Evolutionary conservation across 2,113 vertebrate genomes (phyloP).

Genomic region (Larimichthys polyactis): DNA sequence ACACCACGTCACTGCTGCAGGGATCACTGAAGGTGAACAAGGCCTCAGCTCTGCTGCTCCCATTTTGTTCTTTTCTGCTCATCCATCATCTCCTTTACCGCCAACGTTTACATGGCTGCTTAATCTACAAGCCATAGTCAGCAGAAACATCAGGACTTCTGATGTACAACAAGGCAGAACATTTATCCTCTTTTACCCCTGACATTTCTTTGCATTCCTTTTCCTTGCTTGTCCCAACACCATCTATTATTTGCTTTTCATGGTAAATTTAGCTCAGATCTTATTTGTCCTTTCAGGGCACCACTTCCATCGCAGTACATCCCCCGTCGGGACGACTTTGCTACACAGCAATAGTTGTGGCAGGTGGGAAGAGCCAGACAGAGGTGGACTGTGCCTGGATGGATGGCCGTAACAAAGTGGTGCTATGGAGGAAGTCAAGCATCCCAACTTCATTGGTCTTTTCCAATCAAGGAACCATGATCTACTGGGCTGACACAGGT

Average conservation of each 20-base stretch:
- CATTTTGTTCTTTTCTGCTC: neutral
- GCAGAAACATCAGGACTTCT: neutral
- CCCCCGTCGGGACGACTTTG: slow-evolving; percentile 87
- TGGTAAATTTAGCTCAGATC: neutral
- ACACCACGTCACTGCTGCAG: slow-evolving; percentile 79
- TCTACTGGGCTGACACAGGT: slow-evolving; percentile 93
- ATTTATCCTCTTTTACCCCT: neutral
- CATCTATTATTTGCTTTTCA: neutral
- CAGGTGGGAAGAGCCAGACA: accelerated
- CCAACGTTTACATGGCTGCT: neutral
- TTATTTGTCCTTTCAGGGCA: slow-evolving; percentile 26
- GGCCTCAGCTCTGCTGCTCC: neutral
- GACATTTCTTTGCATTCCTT: neutral
- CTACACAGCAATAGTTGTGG: slow-evolving; percentile 77
- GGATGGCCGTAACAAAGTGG: slow-evolving; percentile 84
- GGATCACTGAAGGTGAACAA: slow-evolving; percentile 64
- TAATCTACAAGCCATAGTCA: neutral
- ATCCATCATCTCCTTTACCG: neutral
- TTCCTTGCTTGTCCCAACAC: neutral
- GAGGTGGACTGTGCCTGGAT: slow-evolving; percentile 87
- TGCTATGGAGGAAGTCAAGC: slow-evolving; percentile 84
- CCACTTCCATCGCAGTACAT: slow-evolving; percentile 85
- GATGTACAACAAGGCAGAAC: neutral
- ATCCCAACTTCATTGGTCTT: slow-evolving; percentile 86
- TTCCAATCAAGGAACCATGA: slow-evolving; percentile 73